Evolutionary conservation across 37 sponge, comb jelly and placozoan genomes (phyloP).

Genomic region (Beroe forskalii): DNA sequence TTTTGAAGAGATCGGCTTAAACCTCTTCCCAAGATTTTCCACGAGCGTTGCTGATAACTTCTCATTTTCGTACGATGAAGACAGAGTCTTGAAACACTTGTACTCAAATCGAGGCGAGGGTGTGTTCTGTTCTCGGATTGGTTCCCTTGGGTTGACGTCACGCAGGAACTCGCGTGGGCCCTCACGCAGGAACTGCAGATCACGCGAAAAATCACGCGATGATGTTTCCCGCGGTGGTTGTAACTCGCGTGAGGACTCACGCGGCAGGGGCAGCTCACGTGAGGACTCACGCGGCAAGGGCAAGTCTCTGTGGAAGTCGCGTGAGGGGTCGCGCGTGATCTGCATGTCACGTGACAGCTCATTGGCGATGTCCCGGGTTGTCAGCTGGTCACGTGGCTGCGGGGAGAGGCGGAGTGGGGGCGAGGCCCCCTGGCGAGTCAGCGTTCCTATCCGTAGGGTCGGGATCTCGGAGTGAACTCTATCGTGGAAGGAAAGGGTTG

Average conservation of each 20-base stretch:
- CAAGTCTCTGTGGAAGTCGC: not conserved
- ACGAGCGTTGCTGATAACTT: not conserved
- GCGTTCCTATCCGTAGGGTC: not conserved
- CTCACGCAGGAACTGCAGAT: not conserved
- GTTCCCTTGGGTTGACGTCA: not conserved
- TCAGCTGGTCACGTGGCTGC: not conserved
- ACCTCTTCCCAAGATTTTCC: not conserved
- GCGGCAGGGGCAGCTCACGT: not conserved
- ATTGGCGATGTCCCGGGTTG: not conserved
- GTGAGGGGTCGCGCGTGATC: not conserved
- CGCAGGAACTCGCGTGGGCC: not conserved
- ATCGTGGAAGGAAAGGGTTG: not conserved
- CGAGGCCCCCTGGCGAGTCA: not conserved
- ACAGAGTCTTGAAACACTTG: conserved; percentile 19
- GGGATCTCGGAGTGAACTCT: not conserved
- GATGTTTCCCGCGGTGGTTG: not conserved
- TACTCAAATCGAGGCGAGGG: conserved; percentile 28
- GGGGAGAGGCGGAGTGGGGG: not conserved
- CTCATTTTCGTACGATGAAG: not conserved
- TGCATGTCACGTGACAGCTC: conserved; percentile 15
- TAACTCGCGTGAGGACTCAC: not conserved
- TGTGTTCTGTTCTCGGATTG: not conserved
- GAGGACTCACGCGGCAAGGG: not conserved
- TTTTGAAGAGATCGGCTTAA: conserved; percentile 1
- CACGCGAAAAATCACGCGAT: not conserved